These are phyloP conservation scores for Neosalanx taihuensis DNA, from an alignment of 2,797 vertebrate genomes.

Conservation along the genomic window DNA sequence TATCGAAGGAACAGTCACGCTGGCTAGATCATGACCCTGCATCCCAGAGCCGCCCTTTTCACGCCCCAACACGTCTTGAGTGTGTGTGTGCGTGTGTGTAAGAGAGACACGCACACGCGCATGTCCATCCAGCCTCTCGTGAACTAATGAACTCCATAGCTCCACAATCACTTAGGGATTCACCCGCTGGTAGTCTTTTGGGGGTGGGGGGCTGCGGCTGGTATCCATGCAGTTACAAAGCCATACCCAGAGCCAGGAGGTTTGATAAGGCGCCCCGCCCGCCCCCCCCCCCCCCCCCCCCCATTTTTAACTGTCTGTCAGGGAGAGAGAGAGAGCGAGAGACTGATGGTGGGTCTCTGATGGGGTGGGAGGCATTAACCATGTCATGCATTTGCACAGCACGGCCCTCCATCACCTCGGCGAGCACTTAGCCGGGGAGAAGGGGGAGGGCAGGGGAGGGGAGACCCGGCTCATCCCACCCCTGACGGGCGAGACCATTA, in stretches of 20 bases:
- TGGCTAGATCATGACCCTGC: too few species aligned
- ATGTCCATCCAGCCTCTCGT: too few species aligned
- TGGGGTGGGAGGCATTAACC: conserved; percentile 58
- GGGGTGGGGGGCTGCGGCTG: not conserved
- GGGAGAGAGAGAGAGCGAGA: conserved; percentile 28
- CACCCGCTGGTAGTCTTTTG: not conserved
- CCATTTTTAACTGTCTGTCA: conserved; percentile 53
- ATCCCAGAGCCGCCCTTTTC: too few species aligned
- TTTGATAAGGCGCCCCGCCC: conserved; percentile 39
- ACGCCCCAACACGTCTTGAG: not conserved
- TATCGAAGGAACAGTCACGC: too few species aligned
- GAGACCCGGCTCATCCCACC: conserved; percentile 48
- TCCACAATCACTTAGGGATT: not conserved
- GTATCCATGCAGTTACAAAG: not conserved
- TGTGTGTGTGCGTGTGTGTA: too few species aligned
- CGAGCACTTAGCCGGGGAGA: conserved; percentile 54
- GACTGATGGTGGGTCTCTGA: conserved; percentile 52
- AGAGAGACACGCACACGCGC: not conserved
- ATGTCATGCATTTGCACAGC: conserved; percentile 61
- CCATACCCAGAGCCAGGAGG: conserved; percentile 20
- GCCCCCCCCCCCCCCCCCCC: conserved; percentile 39
- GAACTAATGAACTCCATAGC: not conserved
- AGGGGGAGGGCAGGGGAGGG: conserved; percentile 16
- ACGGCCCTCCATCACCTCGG: conserved; percentile 58
- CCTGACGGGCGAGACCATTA: conserved; percentile 61